Percentiles rank a stretch among this genome's conserved stretches.
Conservation (phyloP, 2,797 vertebrate genomes). For the Coccyzus lansbergi region DNA sequence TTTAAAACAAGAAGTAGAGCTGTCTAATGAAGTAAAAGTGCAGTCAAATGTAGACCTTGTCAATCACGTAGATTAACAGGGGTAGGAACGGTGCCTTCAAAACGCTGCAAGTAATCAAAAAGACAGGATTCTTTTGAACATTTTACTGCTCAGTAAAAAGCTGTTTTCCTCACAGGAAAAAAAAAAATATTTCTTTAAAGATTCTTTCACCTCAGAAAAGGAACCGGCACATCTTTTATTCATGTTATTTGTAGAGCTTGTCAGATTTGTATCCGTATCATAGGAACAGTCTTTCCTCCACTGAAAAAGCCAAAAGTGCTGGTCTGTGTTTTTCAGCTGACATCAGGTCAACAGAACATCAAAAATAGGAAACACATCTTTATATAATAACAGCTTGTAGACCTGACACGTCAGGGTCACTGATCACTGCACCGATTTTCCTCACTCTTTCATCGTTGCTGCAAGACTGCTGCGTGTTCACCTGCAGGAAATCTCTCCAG, state of each 20-base stretch:
- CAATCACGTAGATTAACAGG: conserved; percentile 69
- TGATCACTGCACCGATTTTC: neutral
- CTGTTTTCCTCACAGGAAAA: conserved; percentile 52
- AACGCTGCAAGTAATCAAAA: conserved; percentile 70
- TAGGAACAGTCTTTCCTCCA: neutral
- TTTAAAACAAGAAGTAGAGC: conserved; percentile 65
- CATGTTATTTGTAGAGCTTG: conserved; percentile 37
- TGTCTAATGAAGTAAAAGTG: conserved; percentile 67
- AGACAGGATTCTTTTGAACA: conserved; percentile 61
- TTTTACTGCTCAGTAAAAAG: conserved; percentile 45
- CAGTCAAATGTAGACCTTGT: conserved; percentile 65
- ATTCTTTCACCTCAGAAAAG: conserved; percentile 37
- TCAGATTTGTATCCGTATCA: conserved; percentile 18
- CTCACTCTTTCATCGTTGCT: neutral
- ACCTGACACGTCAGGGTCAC: neutral
- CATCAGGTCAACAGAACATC: conserved; percentile 1
- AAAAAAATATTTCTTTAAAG: conserved; percentile 60
- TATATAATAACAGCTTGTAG: neutral
- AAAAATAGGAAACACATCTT: neutral
- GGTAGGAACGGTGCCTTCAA: conserved; percentile 49
- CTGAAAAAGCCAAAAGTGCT: neutral
- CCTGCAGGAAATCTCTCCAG: neutral
- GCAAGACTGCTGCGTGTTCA: neutral
- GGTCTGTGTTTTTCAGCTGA: neutral
- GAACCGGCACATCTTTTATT: conserved; percentile 69